Conservation (phyloP, 1,140 invertebrate species). For the Luehdorfia chinensis region DNA sequence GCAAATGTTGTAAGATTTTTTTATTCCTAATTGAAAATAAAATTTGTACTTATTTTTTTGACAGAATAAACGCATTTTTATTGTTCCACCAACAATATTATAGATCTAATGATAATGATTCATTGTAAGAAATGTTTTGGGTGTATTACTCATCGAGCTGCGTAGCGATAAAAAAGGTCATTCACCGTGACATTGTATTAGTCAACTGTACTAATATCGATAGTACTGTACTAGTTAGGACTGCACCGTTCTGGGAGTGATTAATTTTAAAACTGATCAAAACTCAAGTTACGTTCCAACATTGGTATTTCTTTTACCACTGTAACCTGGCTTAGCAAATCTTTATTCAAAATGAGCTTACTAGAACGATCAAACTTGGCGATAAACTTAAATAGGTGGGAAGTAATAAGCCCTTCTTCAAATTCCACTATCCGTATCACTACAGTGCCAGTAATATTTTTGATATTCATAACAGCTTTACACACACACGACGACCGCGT, state of each 20-base stretch:
- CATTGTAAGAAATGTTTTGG: neutral
- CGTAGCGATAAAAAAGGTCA: constrained; percentile 7
- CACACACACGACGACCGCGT: too few relatives aligned
- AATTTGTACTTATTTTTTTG: constrained; percentile 44
- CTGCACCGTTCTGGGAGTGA: neutral
- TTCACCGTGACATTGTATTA: constrained; percentile 3
- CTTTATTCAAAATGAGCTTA: too few relatives aligned
- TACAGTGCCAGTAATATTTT: too few relatives aligned
- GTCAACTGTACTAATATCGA: neutral
- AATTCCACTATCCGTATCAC: too few relatives aligned
- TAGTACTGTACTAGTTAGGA: neutral
- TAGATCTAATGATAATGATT: neutral
- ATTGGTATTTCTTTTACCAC: too few relatives aligned
- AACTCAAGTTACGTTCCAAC: too few relatives aligned
- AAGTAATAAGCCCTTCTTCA: too few relatives aligned
- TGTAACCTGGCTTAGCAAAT: too few relatives aligned
- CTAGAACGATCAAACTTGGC: too few relatives aligned
- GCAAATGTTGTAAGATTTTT: constrained; percentile 35
- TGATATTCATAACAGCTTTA: too few relatives aligned
- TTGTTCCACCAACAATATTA: neutral
- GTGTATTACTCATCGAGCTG: neutral
- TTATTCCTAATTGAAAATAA: constrained; percentile 30
- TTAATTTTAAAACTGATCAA: too few relatives aligned
- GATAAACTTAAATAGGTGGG: too few relatives aligned
- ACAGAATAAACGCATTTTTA: constrained; percentile 3